Conservation (phyloP, 2,797 vertebrate genomes). For the Chelidonichthys spinosus region DNA sequence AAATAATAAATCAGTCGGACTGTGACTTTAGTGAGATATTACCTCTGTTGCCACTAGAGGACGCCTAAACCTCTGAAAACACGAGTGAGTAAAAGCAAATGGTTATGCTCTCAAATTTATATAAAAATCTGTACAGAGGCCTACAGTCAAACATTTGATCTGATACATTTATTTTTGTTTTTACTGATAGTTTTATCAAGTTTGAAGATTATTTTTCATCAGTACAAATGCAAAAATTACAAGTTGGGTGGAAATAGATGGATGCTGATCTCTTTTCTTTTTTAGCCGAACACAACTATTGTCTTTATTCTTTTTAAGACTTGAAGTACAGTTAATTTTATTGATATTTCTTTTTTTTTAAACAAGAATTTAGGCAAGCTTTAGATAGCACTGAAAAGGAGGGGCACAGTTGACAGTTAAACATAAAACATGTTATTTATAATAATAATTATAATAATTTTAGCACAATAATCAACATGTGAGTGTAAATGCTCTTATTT, state of each 20-base stretch:
- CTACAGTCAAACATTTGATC: not conserved
- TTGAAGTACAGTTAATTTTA: not conserved
- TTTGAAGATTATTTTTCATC: too few relatives aligned
- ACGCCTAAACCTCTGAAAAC: not conserved
- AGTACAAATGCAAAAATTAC: too few relatives aligned
- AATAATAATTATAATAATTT: not conserved
- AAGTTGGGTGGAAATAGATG: not conserved
- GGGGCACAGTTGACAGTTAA: not conserved
- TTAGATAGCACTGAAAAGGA: not conserved
- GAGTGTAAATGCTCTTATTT: not conserved
- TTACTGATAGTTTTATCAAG: not conserved
- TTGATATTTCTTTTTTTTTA: not conserved
- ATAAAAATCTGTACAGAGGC: not conserved
- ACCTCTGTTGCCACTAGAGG: conserved; percentile 5
- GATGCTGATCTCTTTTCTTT: not conserved
- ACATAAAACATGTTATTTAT: too few relatives aligned
- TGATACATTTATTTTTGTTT: not conserved
- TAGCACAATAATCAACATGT: not conserved
- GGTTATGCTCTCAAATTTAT: not conserved
- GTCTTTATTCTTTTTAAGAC: not conserved
- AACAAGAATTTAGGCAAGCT: not conserved
- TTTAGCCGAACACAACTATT: not conserved
- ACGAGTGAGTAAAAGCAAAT: not conserved
- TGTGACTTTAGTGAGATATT: not conserved
- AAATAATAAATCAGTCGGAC: too few relatives aligned